These are phyloP conservation scores for Lytechinus pictus DNA, from an alignment of 35 echinoderm and acorn worm genomes.

Conservation along the genomic window DNA sequence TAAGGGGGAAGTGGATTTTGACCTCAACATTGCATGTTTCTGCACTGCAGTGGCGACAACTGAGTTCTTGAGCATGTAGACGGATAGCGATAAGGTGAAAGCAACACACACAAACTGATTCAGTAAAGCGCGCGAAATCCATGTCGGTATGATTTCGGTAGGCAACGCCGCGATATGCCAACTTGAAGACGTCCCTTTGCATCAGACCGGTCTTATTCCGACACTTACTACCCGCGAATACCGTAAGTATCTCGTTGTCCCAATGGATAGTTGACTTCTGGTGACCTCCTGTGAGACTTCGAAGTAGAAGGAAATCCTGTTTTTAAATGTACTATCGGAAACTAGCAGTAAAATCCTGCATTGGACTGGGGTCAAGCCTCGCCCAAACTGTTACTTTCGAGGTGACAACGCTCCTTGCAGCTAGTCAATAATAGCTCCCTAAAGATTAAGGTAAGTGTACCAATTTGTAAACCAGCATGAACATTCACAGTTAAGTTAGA, in stretches of 20 bases:
- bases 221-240: not conserved
- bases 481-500: not conserved
- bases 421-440: not conserved
- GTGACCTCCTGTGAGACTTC: not conserved
- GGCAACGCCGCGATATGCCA: not conserved
- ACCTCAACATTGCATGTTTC: too few relatives aligned
- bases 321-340: not conserved
- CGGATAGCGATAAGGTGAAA: not conserved
- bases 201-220: not conserved
- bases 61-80: not conserved
- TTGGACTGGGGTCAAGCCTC: not conserved
- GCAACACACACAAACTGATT: not conserved
- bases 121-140: not conserved
- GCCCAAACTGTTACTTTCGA: not conserved
- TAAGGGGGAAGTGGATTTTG: too few relatives aligned
- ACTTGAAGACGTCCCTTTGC: not conserved
- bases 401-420: not conserved
- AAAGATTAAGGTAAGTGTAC: not conserved
- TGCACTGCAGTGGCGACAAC: not conserved
- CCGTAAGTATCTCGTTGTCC: not conserved
- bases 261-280: not conserved
- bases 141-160: not conserved
- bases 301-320: not conserved
- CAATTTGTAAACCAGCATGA: not conserved
- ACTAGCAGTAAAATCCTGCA: not conserved